Base-by-base conservation (phyloP, 2,888 invertebrate genomes). In the Schrankia costaestrigalis region DNA sequence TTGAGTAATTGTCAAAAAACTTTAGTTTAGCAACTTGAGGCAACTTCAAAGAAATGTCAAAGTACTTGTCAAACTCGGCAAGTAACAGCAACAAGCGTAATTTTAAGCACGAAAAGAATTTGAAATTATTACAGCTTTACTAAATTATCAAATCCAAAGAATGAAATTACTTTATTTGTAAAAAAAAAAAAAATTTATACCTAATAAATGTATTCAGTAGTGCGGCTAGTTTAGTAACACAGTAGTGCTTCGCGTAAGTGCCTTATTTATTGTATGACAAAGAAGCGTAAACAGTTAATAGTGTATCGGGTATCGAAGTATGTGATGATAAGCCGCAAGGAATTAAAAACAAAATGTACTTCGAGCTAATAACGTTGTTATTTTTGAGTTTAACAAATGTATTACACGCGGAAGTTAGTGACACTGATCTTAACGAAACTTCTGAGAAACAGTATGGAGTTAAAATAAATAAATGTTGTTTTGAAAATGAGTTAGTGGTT, bases 391-490 rank as follows among this genome's bases (percentile, higher is more conserved):
- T 55, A 44, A 43, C 49, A 38, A 54, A 44, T 25, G 46, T 39
- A 38, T 24, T 59, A 31, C 31, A 46, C 25, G 72, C 69, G 28
- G 68, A 67, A 58, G 66, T 71, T 17, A 54, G 78, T 56, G 60
- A 89, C 48, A 63, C 81, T 59, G 58, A 90, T 73, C 65, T 89
- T 56, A 76, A 91, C 71, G 65, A 87, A 63, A 35, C 90, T 64
- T 73, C 87, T 1, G 86, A 80, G 37, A 73, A 78, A 56, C 74
- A 80, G 24, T 73, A 87, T 50, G 72, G 81, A 11, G 81, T 93
- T 13, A 86, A 87, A 58, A 90, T 95, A 48, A 93, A 93, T 67
- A 95, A 95, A 89, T 95, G 95, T 68, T 95, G 95, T 76, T 93
- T 93, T 66, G 77, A 82, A 31, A 89, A 91, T 56, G 93, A 95